phyloP scores from a whole-genome alignment of 2,113 vertebrate species.

The Pelusios castaneus region DNA sequence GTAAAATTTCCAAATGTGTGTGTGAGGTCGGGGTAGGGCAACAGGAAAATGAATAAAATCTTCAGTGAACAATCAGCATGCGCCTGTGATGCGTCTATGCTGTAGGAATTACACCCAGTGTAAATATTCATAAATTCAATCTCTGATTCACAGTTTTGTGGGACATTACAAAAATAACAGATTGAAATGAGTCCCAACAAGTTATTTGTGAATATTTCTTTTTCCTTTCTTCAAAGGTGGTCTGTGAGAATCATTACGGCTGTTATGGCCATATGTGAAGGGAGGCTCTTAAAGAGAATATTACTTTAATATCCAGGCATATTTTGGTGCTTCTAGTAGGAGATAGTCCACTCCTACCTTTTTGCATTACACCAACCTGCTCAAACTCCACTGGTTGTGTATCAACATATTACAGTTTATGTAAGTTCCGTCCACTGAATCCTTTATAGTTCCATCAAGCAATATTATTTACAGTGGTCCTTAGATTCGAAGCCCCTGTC shows the following conservation, averaged over 20 bases:
- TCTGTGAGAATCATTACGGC: neutral
- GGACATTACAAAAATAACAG: neutral
- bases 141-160: neutral
- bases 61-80: neutral
- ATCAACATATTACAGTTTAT: neutral
- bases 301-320: neutral
- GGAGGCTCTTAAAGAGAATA: neutral
- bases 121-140: neutral
- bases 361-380: too few species aligned
- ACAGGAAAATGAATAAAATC: neutral
- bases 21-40: neutral
- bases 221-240: neutral
- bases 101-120: fast-evolving
- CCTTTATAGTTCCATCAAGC: too few species aligned
- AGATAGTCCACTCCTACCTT: neutral
- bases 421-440: too few species aligned
- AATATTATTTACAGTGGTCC: too few species aligned
- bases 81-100: neutral
- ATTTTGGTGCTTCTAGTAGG: neutral
- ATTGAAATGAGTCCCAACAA: neutral
- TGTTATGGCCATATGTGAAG: neutral
- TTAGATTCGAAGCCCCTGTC: too few species aligned
- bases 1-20: neutral
- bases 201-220: neutral
- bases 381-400: neutral